Evolutionary conservation across 2,797 vertebrate species (phyloP).

Genomic region (Myotis findleyi): DNA sequence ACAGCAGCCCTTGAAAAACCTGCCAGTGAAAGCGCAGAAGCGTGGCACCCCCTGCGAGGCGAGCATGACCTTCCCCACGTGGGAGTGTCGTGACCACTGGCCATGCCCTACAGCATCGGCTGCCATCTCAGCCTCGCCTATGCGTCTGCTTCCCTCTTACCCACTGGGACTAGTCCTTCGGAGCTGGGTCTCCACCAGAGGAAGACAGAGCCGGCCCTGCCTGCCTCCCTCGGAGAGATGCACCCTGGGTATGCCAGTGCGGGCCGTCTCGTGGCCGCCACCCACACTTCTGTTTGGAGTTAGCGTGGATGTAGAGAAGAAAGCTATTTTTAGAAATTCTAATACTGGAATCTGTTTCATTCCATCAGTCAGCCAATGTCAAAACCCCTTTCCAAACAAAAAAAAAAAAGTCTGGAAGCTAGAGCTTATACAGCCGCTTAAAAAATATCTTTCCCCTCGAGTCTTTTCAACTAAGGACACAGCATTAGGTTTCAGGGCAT

Average conservation of each 20-base stretch:
- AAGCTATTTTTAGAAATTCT: conserved; percentile 42
- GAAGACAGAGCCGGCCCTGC: background rate
- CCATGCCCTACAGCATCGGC: background rate
- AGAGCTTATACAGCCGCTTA: conserved; percentile 18
- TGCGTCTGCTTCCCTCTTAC: background rate
- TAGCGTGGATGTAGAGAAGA: background rate
- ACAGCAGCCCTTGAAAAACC: background rate
- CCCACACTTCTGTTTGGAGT: background rate
- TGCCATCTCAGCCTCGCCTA: background rate
- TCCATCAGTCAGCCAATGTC: conserved; percentile 30
- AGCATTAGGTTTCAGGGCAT: conserved; percentile 45
- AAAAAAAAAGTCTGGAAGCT: background rate
- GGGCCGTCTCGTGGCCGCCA: accelerated
- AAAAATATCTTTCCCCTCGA: conserved; percentile 39
- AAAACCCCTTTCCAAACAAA: background rate
- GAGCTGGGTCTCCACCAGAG: background rate
- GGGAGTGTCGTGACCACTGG: background rate
- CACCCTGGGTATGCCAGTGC: background rate
- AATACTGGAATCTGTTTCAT: background rate
- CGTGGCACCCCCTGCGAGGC: too few relatives aligned
- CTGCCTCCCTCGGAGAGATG: background rate
- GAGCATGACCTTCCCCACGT: too few relatives aligned
- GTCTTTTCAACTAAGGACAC: background rate
- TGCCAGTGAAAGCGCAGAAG: background rate
- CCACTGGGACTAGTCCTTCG: background rate